Conservation (phyloP, 2,888 invertebrate genomes). For the Digitonthophagus gazella region DNA sequence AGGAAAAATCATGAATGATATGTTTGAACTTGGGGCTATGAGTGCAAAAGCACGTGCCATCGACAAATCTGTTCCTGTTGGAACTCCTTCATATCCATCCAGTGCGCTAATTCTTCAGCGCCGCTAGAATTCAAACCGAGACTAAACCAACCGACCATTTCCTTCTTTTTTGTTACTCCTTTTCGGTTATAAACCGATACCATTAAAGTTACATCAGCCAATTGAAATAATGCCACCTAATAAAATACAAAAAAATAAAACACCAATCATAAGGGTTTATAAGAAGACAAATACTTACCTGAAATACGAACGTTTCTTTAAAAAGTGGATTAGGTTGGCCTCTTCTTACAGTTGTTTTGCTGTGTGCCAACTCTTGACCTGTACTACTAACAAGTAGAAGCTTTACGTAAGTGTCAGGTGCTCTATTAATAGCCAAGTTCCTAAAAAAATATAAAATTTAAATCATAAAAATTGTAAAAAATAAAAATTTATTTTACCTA, state of each 20-base stretch:
- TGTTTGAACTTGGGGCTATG: conserved; percentile 47
- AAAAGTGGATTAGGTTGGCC: conserved; percentile 95
- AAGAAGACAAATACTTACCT: conserved; percentile 56
- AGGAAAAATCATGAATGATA: conserved; percentile 25
- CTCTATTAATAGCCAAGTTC: conserved; percentile 72
- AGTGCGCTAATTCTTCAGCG: conserved; percentile 87
- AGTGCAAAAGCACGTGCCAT: conserved; percentile 88
- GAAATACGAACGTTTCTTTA: conserved; percentile 95
- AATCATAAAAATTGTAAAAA: conserved; percentile 3
- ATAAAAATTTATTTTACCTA: conserved; percentile 46
- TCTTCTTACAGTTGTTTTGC: conserved; percentile 87
- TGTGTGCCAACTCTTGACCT: conserved; percentile 89
- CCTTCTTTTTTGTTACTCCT: conserved; percentile 88
- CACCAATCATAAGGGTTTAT: neutral
- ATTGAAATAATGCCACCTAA: conserved; percentile 90
- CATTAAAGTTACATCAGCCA: conserved; percentile 92
- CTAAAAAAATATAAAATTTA: conserved; percentile 52
- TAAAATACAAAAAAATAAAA: conserved; percentile 26
- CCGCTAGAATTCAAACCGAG: conserved; percentile 89
- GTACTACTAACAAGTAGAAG: conserved; percentile 87
- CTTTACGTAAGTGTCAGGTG: conserved; percentile 93
- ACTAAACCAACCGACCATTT: conserved; percentile 97
- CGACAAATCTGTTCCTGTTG: conserved; percentile 88
- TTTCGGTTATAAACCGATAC: conserved; percentile 89
- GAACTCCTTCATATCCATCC: conserved; percentile 89